A percentile compares a stretch with the other conserved stretches of the same genome.
Evolutionary conservation across 2,113 vertebrate genomes (phyloP).

Genomic region (Pluvianellus socialis): DNA sequence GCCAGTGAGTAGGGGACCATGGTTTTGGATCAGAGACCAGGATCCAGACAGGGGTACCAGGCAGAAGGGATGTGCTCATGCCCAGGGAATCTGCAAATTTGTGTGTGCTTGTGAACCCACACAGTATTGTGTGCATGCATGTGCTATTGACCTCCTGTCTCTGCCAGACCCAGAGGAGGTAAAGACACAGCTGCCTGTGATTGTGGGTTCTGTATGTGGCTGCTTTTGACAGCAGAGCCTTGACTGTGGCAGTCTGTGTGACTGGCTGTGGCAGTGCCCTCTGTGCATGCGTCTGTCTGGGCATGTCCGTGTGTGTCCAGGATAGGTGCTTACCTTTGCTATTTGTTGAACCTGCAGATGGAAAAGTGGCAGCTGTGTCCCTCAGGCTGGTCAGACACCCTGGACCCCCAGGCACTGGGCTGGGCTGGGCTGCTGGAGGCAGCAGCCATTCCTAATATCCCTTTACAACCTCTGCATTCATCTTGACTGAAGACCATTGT

Average conservation of each 20-base stretch:
- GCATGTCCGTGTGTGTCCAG: no score
- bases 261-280: not conserved
- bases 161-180: not conserved
- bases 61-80: no score
- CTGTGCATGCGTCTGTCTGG: not conserved
- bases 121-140: not conserved
- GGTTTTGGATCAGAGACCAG: not conserved
- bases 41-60: not conserved
- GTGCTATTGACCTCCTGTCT: no score
- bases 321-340: not conserved
- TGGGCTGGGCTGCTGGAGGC: not conserved
- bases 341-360: not conserved
- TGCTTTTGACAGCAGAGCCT: not conserved
- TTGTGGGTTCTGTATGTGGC: not conserved
- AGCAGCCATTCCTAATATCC: not conserved
- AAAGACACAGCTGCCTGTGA: not conserved
- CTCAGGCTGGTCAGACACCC: not conserved
- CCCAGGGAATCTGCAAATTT: not conserved
- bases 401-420: not conserved
- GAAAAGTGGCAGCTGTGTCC: not conserved
- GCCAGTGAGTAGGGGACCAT: not conserved
- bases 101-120: not conserved
- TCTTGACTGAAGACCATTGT: not conserved
- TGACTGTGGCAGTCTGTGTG: no score
- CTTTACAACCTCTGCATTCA: not conserved